Conservation (phyloP, 2,113 vertebrate species). For the Chauna torquata region DNA sequence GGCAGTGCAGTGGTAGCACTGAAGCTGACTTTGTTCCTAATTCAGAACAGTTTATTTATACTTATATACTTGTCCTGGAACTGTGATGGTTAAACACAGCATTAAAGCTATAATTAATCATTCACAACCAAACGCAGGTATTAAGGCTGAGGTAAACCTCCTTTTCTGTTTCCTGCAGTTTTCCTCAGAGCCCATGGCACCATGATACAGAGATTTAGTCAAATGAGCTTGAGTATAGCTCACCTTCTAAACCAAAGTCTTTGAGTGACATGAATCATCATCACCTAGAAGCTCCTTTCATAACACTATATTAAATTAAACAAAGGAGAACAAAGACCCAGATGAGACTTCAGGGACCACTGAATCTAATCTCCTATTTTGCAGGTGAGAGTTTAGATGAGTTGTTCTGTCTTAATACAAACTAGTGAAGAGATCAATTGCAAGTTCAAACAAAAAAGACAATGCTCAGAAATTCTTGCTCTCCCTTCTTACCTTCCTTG, state of each 20-base stretch:
- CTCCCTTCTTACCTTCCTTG: neutral
- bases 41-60: neutral
- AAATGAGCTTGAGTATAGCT: neutral
- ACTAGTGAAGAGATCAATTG: neutral
- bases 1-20: neutral
- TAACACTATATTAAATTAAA: neutral
- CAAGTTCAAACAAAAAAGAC: neutral
- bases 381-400: neutral
- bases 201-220: neutral
- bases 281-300: neutral
- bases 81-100: neutral
- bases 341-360: neutral
- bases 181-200: neutral
- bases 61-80: neutral
- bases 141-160: neutral
- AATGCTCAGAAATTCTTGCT: neutral
- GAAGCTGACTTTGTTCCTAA: neutral
- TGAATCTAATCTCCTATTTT: neutral
- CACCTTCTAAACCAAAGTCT: neutral
- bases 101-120: neutral
- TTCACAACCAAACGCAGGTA: neutral
- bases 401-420: neutral
- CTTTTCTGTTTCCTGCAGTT: neutral
- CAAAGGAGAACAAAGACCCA: neutral
- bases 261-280: neutral